Evolutionary conservation across 1,140 invertebrate species (phyloP), one percentile per base, ranked within the genome.

Genomic region (Drosophila nigrodunni): DNA sequence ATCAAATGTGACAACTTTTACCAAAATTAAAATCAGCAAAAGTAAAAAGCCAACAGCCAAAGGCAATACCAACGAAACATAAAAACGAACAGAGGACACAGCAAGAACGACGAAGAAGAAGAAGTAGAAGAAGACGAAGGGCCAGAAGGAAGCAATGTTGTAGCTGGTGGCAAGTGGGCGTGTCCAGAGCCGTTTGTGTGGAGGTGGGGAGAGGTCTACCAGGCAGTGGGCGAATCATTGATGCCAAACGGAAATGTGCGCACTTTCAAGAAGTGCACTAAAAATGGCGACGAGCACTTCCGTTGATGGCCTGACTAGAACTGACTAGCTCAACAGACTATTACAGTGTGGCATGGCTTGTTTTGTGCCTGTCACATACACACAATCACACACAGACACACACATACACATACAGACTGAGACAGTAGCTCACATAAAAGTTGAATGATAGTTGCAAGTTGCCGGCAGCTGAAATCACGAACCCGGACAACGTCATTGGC

Each of bases 1-100:
- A 88, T 88, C 83, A 88, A 88, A 88, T 89, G 83, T 88, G 85
- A 88, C 83, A 88, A 89, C 83, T 88, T 88, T 88, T 89, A 89
- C 83, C 80, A 83, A 88, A 88, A 88, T 88, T 88, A 88, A 88
- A 89, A 88, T 88, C 85, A 75, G 74, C 77, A 70, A 80, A 83
- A 78, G 74, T 57, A 71, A 72, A 67, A 80, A 74, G 77, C 78
- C 78, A 82, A 76, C 73, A 76, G 72, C 47, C 67, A 73, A 25
- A n/a, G 57, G 43, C 57, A 74, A 69, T 41, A 25, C 2, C 15
- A 74, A 69, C 49, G 34, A n/a, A 46, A 60, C 54, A 69, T 52
- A 65, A 65, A 78, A 75, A 52, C 15, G 41, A 39, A 37, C 9
- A 62, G 43, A 21, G 25, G 21, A 25, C 34, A 67, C 7, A 39